A percentile compares a stretch with the other conserved stretches of the same genome.
Conservation (phyloP, 2,113 vertebrate species). For the Solea solea region DNA sequence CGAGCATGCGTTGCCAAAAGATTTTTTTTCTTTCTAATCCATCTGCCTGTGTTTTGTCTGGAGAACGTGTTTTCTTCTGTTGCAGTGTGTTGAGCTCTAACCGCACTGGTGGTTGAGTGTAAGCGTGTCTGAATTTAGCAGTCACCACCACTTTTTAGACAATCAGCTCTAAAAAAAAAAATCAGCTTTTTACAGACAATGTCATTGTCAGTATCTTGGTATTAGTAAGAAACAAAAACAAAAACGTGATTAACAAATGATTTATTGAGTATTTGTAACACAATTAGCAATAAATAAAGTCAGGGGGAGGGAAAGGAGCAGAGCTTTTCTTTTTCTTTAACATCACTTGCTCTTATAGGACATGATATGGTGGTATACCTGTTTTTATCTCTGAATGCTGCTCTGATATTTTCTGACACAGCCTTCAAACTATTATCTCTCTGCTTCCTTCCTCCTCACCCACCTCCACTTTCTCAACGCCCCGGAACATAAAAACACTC, state of each 20-base stretch:
- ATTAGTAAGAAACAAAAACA: not conserved
- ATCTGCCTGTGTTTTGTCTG: not conserved
- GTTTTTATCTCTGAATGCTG: constrained; percentile 79
- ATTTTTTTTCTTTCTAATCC: not conserved
- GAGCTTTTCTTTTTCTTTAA: constrained; percentile 69
- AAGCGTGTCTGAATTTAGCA: too few relatives aligned
- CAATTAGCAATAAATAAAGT: not conserved
- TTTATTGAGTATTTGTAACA: not conserved
- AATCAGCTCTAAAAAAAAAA: not conserved
- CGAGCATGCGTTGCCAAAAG: not conserved
- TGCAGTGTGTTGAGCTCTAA: not conserved
- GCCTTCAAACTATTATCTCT: constrained; percentile 74
- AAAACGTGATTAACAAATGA: not conserved
- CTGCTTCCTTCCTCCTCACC: constrained; percentile 56
- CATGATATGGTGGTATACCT: constrained; percentile 78
- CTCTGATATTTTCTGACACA: constrained; percentile 78
- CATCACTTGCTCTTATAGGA: constrained; percentile 76
- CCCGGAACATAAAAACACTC: constrained; percentile 69
- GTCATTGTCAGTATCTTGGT: not conserved
- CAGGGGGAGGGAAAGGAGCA: constrained; percentile 35
- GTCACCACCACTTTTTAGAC: not conserved
- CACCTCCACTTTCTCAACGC: constrained; percentile 26
- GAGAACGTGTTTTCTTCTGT: not conserved
- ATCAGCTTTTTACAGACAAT: too few relatives aligned
- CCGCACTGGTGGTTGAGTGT: too few relatives aligned